Evolutionary conservation across 2,113 vertebrate genomes (phyloP).

Genomic region (Micronycteris hirsuta): DNA sequence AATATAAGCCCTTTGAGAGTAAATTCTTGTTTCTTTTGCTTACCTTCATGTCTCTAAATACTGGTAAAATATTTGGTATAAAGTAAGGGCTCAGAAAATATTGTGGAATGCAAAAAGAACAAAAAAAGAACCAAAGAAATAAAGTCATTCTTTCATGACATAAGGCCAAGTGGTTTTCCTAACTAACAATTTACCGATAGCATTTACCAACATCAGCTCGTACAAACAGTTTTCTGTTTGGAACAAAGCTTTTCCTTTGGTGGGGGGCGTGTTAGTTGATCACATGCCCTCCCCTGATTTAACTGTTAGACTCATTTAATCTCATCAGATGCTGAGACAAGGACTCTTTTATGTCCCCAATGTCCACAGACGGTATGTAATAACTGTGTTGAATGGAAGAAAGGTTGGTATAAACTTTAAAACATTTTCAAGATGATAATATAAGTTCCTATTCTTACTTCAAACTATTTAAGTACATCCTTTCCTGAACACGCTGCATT

Average conservation of each 20-base stretch:
- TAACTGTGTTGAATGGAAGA: neutral
- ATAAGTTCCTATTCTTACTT: neutral
- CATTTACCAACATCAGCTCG: neutral
- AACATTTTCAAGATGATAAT: neutral
- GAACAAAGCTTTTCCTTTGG: neutral
- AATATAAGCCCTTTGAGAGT: neutral
- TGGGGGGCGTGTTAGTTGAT: neutral
- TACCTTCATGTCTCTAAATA: neutral
- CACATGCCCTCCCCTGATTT: neutral
- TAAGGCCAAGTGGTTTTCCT: neutral
- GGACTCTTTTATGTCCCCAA: neutral
- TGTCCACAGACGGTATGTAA: neutral
- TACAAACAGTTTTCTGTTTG: neutral
- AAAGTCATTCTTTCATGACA: neutral
- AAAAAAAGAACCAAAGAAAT: neutral
- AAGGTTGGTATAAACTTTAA: neutral
- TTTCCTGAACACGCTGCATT: neutral
- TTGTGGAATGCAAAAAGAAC: neutral
- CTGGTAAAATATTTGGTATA: neutral
- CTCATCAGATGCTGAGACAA: neutral
- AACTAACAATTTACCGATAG: neutral
- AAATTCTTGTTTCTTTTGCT: neutral
- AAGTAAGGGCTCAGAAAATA: neutral
- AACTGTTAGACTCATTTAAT: neutral
- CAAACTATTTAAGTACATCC: neutral